Percentiles rank a stretch among this genome's conserved stretches.
Evolutionary conservation across 2,888 invertebrate species (phyloP).

Genomic region (Yponomeuta malinellus): DNA sequence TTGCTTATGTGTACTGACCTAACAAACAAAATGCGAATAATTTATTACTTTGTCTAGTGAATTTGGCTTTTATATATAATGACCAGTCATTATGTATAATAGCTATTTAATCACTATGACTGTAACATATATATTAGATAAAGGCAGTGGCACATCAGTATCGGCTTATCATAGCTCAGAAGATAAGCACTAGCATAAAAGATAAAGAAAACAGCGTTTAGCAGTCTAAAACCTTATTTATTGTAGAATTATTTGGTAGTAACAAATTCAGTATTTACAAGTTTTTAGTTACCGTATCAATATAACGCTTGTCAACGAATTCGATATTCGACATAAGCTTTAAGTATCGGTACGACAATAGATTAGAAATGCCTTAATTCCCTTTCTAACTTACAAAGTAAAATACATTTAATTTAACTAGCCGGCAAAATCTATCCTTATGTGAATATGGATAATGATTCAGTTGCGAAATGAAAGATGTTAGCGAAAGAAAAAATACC

Average conservation of each 20-base stretch:
- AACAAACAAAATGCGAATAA: too few species aligned
- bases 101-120: too few species aligned
- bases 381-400: not conserved
- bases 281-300: constrained; percentile 33
- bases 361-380: not conserved
- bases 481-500: not conserved
- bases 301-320: not conserved
- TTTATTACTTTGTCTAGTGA: too few species aligned
- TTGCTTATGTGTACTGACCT: too few species aligned
- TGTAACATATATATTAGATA: too few species aligned
- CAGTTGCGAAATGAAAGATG: not conserved
- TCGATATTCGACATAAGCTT: not conserved
- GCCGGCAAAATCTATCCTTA: not conserved
- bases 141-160: too few species aligned
- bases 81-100: too few species aligned
- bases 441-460: not conserved
- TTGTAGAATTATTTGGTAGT: constrained; percentile 55
- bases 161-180: too few species aligned
- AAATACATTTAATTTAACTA: not conserved
- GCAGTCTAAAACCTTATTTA: constrained; percentile 35
- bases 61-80: too few species aligned
- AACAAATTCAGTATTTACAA: constrained; percentile 65
- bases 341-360: not conserved
- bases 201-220: constrained; percentile 25
- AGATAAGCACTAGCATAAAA: not conserved